Conservation (phyloP, 2,797 vertebrate species). For the Mus spretus region DNA sequence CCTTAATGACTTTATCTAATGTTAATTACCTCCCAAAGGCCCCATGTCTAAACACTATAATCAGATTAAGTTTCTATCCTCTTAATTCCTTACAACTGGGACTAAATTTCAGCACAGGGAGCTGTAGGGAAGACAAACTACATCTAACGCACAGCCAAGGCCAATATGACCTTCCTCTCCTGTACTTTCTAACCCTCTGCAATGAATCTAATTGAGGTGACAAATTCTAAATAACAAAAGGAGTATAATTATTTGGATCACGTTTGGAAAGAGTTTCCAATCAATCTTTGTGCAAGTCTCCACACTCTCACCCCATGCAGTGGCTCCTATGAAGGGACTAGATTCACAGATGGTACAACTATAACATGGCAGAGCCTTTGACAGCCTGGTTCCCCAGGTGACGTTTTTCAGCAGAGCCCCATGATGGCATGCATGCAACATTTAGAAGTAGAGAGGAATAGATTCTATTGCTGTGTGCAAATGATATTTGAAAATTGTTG, state of each 20-base stretch:
- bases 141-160: neutral
- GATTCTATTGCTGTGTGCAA: neutral
- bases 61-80: slow-evolving; percentile 15
- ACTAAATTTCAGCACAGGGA: neutral
- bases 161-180: neutral
- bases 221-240: neutral
- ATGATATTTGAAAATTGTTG: neutral
- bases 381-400: neutral
- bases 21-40: neutral
- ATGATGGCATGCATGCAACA: neutral
- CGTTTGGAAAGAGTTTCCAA: neutral
- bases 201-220: neutral
- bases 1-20: slow-evolving; percentile 39
- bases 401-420: neutral
- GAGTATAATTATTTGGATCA: neutral
- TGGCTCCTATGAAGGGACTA: neutral
- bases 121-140: neutral
- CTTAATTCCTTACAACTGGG: neutral
- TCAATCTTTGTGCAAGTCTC: neutral
- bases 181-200: neutral
- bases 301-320: neutral
- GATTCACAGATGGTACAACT: slow-evolving; percentile 6
- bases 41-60: neutral
- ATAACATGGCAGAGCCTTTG: neutral
- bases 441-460: slow-evolving; percentile 3